A percentile compares a stretch with the other conserved stretches of the same genome.
phyloP scores from a whole-genome alignment of 2,797 vertebrate species.

The Lacerta bilineata region DNA sequence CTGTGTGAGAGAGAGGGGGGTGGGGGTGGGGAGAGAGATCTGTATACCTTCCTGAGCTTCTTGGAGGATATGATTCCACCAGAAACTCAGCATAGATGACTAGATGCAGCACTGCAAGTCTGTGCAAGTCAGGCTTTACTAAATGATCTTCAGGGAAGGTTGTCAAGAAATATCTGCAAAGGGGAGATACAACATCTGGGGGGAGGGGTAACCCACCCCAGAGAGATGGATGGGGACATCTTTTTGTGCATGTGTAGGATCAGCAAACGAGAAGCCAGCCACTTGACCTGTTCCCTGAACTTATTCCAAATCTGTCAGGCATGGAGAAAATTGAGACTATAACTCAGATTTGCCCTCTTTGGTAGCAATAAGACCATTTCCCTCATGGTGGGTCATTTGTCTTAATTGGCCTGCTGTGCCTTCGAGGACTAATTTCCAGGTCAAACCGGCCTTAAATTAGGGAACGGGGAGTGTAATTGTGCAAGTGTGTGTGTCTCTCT shows the following conservation, averaged over 20 bases:
- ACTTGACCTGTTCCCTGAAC: slow-evolving; percentile 79
- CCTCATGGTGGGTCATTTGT: slow-evolving; percentile 72
- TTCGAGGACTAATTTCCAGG: slow-evolving; percentile 75
- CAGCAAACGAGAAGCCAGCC: slow-evolving; percentile 75
- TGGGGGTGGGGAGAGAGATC: not conserved
- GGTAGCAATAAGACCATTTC: slow-evolving; percentile 68
- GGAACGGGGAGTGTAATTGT: slow-evolving; percentile 27
- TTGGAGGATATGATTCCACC: not conserved
- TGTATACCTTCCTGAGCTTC: no score
- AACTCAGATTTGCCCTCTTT: slow-evolving; percentile 78
- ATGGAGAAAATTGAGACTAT: slow-evolving; percentile 80
- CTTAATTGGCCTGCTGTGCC: slow-evolving; percentile 69
- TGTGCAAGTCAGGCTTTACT: not conserved
- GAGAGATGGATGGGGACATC: slow-evolving; percentile 59
- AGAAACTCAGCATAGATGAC: not conserved
- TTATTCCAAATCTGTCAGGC: slow-evolving; percentile 78
- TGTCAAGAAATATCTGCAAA: slow-evolving; percentile 22
- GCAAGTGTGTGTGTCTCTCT: rapidly evolving
- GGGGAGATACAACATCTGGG: not conserved
- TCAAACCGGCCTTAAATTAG: slow-evolving; percentile 71
- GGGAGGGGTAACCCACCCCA: not conserved
- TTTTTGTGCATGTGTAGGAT: slow-evolving; percentile 62
- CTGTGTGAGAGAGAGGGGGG: not conserved
- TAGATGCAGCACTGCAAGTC: not conserved
- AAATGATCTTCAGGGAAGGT: not conserved